These are phyloP conservation scores for Apteryx owenii DNA, from an alignment of 2,113 vertebrate species.

Conservation along the genomic window DNA sequence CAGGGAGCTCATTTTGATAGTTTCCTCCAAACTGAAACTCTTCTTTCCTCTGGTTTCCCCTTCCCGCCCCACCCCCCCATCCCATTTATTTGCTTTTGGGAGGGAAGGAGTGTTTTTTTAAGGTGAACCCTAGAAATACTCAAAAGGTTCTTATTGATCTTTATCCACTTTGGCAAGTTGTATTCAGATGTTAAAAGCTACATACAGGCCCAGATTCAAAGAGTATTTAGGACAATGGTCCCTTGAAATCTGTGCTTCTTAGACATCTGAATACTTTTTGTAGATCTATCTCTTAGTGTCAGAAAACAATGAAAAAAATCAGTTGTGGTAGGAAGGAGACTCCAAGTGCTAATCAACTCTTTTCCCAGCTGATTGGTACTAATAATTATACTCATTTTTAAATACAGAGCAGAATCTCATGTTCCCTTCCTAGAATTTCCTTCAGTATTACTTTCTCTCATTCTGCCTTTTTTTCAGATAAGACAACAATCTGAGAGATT, in stretches of 20 bases:
- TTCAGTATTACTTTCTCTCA: not conserved
- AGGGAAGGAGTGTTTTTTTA: not conserved
- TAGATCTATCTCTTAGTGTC: not conserved
- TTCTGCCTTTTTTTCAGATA: not conserved
- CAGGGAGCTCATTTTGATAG: not conserved
- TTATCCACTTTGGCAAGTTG: not conserved
- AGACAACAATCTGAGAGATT: not conserved
- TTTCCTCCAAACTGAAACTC: not conserved
- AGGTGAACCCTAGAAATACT: not conserved
- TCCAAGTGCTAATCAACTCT: not conserved
- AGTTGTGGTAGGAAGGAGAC: not conserved
- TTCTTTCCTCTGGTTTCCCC: not conserved
- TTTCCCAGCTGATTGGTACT: not conserved
- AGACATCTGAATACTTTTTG: not conserved
- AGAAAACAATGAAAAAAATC: not conserved
- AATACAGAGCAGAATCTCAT: not conserved
- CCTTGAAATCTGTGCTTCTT: not conserved
- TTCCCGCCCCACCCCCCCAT: not conserved
- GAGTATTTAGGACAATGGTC: not conserved
- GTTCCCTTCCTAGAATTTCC: not conserved
- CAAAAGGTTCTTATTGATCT: not conserved
- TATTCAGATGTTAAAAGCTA: not conserved
- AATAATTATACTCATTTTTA: not conserved
- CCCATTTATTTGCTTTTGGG: not conserved
- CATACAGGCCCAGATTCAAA: not conserved